Evolutionary conservation across 2,888 invertebrate species (phyloP).

Genomic region (Chrysotoxum bicinctum): DNA sequence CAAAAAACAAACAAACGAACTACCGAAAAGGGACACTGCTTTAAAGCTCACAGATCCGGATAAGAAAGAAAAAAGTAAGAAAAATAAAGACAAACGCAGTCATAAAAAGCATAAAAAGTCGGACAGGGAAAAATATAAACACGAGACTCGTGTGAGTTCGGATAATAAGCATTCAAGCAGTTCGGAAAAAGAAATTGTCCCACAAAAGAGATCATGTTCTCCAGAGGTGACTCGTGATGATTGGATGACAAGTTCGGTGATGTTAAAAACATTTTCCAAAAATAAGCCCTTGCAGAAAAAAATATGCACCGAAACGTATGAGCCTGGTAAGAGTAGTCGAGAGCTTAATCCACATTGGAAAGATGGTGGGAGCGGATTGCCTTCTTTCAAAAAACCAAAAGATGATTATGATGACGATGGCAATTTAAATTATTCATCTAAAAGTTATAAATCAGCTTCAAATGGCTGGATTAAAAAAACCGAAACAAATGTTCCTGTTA

Average conservation of each 20-base stretch:
- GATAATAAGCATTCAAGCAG: background rate
- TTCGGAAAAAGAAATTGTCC: slow-evolving; percentile 75
- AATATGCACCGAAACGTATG: slow-evolving; percentile 84
- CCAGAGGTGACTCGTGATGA: slow-evolving; percentile 83
- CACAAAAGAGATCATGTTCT: slow-evolving; percentile 69
- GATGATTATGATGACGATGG: slow-evolving; percentile 78
- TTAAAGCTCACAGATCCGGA: slow-evolving; percentile 78
- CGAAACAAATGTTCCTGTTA: background rate
- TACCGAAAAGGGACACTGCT: slow-evolving; percentile 77
- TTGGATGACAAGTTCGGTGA: slow-evolving; percentile 88
- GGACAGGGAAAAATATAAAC: slow-evolving; percentile 74
- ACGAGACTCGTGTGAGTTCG: background rate
- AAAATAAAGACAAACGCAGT: slow-evolving; percentile 77
- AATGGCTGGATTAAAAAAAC: slow-evolving; percentile 74
- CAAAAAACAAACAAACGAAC: slow-evolving; percentile 74
- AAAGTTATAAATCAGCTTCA: background rate
- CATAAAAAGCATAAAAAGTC: slow-evolving; percentile 75
- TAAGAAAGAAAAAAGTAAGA: slow-evolving; percentile 67
- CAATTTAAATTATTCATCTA: background rate
- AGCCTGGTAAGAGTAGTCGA: slow-evolving; percentile 87
- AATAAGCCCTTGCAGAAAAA: slow-evolving; percentile 83
- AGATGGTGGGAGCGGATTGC: slow-evolving; percentile 92
- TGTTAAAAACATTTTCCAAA: slow-evolving; percentile 80
- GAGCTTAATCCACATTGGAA: slow-evolving; percentile 97
- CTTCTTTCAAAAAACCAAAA: slow-evolving; percentile 82